Percentiles rank a stretch among this genome's conserved stretches.
phyloP scores from a whole-genome alignment of 2,797 vertebrate genomes.

The Melanogrammus aeglefinus region DNA sequence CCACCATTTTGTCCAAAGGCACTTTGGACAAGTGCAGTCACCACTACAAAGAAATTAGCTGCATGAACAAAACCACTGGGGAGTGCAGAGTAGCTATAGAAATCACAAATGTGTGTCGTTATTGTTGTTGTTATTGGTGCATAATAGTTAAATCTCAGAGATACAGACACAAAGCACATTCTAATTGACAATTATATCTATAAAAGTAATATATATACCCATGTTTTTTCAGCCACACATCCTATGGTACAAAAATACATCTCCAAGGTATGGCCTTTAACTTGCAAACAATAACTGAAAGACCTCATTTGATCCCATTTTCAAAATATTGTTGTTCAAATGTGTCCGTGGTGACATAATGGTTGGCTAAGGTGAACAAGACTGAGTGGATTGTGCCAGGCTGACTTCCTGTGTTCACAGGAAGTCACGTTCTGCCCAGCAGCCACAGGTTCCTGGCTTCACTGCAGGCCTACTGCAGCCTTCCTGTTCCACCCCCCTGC shows the following conservation, averaged over 20 bases:
- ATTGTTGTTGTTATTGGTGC: not conserved
- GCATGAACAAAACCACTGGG: not conserved
- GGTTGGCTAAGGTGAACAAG: slow-evolving; percentile 33
- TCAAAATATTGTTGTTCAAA: not conserved
- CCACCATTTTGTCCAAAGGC: not conserved
- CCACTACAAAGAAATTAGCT: not conserved
- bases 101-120: not conserved
- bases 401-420: slow-evolving; percentile 52
- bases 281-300: not conserved
- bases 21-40: not conserved
- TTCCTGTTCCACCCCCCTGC: slow-evolving; percentile 1
- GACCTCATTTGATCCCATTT: not conserved
- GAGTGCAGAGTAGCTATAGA: not conserved
- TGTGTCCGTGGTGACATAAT: slow-evolving; percentile 14
- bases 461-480: slow-evolving; percentile 31
- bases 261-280: not conserved
- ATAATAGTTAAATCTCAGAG: not conserved
- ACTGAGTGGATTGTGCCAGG: slow-evolving; percentile 31
- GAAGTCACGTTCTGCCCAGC: slow-evolving; percentile 50
- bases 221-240: not conserved
- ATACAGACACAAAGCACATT: not conserved
- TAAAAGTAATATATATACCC: not conserved
- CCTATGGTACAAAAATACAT: not conserved
- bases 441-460: slow-evolving; percentile 44
- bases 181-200: not conserved